A percentile compares a stretch with the other conserved stretches of the same genome.
Conservation (phyloP, 1,140 invertebrate genomes). For the Holcopasites calliopsidis region DNA sequence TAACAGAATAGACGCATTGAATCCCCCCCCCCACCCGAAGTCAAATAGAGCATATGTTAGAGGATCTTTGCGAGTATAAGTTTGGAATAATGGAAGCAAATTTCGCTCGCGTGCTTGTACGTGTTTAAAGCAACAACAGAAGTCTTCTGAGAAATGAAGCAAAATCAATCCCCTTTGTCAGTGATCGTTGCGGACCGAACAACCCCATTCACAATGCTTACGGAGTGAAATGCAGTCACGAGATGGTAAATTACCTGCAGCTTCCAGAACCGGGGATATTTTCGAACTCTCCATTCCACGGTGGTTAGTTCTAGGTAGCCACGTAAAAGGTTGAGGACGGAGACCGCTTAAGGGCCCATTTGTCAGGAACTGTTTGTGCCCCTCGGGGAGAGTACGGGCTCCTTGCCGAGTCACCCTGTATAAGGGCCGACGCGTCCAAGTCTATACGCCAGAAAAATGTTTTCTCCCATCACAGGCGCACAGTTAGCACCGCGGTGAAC, state of each 20-base stretch:
- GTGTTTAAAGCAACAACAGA: background rate
- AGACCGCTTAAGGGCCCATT: constrained; percentile 57
- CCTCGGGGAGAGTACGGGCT: constrained; percentile 21
- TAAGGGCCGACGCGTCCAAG: constrained; percentile 48
- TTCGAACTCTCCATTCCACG: constrained; percentile 25
- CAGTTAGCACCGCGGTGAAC: constrained; percentile 12
- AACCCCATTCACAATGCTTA: background rate
- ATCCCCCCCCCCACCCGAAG: no score
- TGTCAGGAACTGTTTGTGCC: constrained; percentile 63
- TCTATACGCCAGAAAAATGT: constrained; percentile 46
- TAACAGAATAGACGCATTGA: no score
- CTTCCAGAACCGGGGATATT: constrained; percentile 5
- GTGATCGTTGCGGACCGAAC: background rate
- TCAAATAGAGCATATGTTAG: no score
- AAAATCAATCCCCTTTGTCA: constrained; percentile 1
- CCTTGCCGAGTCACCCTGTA: constrained; percentile 53
- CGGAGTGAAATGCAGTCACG: background rate
- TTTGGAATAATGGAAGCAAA: no score
- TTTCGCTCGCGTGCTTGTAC: background rate
- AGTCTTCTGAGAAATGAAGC: background rate
- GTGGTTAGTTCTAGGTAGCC: constrained; percentile 31
- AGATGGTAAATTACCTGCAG: constrained; percentile 4
- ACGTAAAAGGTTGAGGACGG: constrained; percentile 28
- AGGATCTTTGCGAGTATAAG: no score
- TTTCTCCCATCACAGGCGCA: constrained; percentile 15